phyloP scores from a whole-genome alignment of 2,888 invertebrate species.

The Campoletis raptor region DNA sequence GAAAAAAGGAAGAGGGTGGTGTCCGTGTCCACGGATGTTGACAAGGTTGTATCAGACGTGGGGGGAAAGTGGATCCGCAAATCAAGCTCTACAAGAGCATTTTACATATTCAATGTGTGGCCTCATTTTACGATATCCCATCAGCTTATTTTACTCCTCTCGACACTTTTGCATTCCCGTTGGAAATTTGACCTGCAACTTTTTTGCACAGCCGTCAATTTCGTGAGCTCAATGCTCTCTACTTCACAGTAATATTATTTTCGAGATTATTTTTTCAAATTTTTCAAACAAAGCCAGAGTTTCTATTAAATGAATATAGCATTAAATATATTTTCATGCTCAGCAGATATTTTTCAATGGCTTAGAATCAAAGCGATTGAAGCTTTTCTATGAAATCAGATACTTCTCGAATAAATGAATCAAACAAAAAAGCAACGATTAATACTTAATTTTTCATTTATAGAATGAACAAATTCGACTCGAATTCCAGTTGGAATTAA shows the following conservation, averaged over 20 bases:
- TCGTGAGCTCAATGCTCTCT: slow-evolving; percentile 14
- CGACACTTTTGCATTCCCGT: not conserved
- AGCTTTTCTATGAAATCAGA: not conserved
- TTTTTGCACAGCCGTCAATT: slow-evolving; percentile 32
- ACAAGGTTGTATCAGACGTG: slow-evolving; percentile 20
- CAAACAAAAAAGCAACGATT: not conserved
- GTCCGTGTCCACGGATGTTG: not conserved
- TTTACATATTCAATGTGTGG: slow-evolving; percentile 66
- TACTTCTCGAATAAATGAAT: not conserved
- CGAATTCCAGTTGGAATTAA: not conserved
- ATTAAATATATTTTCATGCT: not conserved
- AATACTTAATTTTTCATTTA: not conserved
- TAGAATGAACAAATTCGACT: not conserved
- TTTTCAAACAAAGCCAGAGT: not conserved
- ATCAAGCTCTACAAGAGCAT: slow-evolving; percentile 36
- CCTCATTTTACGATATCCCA: slow-evolving; percentile 56
- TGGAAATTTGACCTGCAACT: slow-evolving; percentile 28
- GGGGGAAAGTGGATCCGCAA: slow-evolving; percentile 21
- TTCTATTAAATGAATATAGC: not conserved
- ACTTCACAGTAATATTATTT: not conserved
- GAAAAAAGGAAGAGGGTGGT: not conserved
- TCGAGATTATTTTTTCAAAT: not conserved
- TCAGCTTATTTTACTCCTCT: not conserved
- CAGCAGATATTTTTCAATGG: not conserved
- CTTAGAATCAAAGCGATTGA: not conserved